These are phyloP conservation scores for Leucania comma DNA, from an alignment of 2,888 invertebrate species.

Conservation along the genomic window DNA sequence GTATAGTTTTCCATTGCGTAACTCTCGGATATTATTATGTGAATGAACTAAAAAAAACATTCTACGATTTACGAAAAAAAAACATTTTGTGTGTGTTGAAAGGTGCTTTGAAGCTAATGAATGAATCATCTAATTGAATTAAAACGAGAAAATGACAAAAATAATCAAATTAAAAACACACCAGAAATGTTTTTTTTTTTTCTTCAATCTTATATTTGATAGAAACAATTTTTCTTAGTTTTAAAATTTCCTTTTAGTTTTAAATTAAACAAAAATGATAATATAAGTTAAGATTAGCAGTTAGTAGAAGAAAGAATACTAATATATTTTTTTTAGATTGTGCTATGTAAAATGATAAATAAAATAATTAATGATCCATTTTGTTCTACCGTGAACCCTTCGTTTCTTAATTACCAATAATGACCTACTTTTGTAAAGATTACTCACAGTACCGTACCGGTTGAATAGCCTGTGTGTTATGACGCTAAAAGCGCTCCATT, in stretches of 20 bases:
- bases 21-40: constrained; percentile 55
- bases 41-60: constrained; percentile 66
- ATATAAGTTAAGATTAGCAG: no score
- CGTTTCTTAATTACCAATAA: neutral
- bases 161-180: no score
- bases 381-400: neutral
- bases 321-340: neutral
- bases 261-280: no score
- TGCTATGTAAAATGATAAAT: neutral
- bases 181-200: neutral
- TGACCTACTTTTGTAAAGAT: neutral
- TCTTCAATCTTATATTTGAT: neutral
- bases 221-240: no score
- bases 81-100: neutral
- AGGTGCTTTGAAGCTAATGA: neutral
- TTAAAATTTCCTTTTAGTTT: no score
- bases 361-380: no score
- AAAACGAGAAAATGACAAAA: no score
- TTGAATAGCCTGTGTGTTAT: constrained; percentile 29
- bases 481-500: constrained; percentile 11
- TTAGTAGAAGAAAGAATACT: neutral
- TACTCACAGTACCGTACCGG: constrained; percentile 25
- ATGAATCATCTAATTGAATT: neutral
- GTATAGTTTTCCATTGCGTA: constrained; percentile 66
- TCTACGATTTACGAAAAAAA: constrained; percentile 16